Conservation (phyloP, 1,140 invertebrate species). For the Tetraneura akinire region DNA sequence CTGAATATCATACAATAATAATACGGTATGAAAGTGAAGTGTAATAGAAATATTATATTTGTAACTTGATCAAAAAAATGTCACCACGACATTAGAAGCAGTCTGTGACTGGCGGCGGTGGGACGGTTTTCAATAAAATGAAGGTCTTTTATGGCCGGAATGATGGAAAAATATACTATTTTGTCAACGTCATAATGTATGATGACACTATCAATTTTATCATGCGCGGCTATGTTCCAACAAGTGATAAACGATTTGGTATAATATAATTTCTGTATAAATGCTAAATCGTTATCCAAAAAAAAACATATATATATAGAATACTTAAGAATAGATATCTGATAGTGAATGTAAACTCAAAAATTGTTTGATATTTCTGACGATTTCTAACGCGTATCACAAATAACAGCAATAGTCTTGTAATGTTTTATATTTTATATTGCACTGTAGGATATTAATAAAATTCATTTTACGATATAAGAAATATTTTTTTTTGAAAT, state of each 20-base stretch:
- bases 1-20: too few relatives aligned
- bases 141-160: not conserved
- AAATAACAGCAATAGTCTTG: not conserved
- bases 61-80: not conserved
- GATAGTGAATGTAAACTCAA: not conserved
- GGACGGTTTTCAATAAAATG: not conserved
- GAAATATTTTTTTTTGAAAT: not conserved
- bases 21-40: too few relatives aligned
- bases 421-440: not conserved
- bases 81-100: too few relatives aligned
- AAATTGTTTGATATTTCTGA: not conserved
- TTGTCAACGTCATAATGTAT: slow-evolving; percentile 34
- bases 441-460: not conserved
- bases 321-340: not conserved
- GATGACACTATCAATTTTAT: slow-evolving; percentile 37
- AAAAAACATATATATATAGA: too few relatives aligned
- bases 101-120: not conserved
- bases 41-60: not conserved
- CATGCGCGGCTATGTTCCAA: not conserved
- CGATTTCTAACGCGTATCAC: too few relatives aligned
- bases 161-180: not conserved
- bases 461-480: not conserved
- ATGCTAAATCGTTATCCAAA: not conserved
- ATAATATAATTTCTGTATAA: not conserved
- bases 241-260: slow-evolving; percentile 13